These are phyloP conservation scores for Eleginops maclovinus DNA, from an alignment of 2,113 vertebrate species.

Conservation along the genomic window DNA sequence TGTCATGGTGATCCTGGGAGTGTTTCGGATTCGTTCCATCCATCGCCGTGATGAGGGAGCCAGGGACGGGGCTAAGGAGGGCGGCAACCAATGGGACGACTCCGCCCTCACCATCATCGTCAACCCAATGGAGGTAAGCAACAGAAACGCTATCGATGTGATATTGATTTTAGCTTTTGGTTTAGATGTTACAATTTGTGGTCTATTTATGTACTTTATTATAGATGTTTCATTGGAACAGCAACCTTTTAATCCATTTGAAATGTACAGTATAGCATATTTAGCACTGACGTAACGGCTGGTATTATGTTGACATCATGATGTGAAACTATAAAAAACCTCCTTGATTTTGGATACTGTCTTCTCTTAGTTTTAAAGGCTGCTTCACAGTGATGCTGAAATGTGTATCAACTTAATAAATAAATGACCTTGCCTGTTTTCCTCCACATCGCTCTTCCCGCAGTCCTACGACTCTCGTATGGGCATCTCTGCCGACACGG, in stretches of 20 bases:
- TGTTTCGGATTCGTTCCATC: slow-evolving; percentile 95
- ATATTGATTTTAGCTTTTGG: background rate
- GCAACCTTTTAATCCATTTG: too few species aligned
- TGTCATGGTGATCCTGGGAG: slow-evolving; percentile 96
- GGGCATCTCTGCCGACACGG: slow-evolving; percentile 80
- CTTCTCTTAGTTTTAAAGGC: too few species aligned
- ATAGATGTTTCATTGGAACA: too few species aligned
- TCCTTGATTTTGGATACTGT: too few species aligned
- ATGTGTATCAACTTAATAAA: too few species aligned
- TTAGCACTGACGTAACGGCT: too few species aligned
- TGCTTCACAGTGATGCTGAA: too few species aligned
- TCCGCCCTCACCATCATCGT: slow-evolving; percentile 98
- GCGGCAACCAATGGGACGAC: slow-evolving; percentile 94
- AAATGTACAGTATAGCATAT: too few species aligned
- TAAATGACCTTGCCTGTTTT: background rate
- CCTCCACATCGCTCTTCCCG: background rate
- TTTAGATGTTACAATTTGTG: too few species aligned
- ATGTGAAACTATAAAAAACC: too few species aligned
- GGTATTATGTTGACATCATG: too few species aligned
- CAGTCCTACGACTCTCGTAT: slow-evolving; percentile 85
- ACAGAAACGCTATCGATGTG: background rate
- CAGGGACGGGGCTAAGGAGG: slow-evolving; percentile 85
- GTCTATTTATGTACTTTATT: too few species aligned
- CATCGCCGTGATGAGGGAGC: slow-evolving; percentile 85
- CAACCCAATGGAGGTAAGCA: slow-evolving; percentile 97